phyloP scores from a whole-genome alignment of 1,140 invertebrate species.

The Hyposmocoma kahamanoa region DNA sequence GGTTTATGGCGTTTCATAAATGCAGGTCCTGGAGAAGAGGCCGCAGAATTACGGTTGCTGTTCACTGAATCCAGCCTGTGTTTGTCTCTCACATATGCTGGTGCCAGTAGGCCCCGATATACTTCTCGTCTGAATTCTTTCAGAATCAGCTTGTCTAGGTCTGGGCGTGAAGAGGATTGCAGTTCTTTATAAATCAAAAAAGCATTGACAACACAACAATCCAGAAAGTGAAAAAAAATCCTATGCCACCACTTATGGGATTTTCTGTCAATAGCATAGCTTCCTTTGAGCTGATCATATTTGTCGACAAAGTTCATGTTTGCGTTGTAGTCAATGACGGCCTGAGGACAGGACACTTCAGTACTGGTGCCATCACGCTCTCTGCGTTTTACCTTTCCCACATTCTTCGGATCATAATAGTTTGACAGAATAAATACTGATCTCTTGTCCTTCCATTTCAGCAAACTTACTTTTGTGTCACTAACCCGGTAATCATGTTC shows the following conservation, averaged over 20 bases:
- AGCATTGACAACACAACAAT: constrained; percentile 16
- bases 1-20: constrained; percentile 15
- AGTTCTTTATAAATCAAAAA: constrained; percentile 18
- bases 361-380: constrained; percentile 6
- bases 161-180: constrained; percentile 9
- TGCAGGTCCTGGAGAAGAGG: constrained; percentile 13
- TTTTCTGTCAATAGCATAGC: constrained; percentile 13
- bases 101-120: background rate
- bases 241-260: constrained; percentile 15
- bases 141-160: constrained; percentile 8
- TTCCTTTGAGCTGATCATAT: background rate
- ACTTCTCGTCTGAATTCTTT: constrained; percentile 11
- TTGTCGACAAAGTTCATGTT: constrained; percentile 15
- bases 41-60: constrained; percentile 8
- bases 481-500: constrained; percentile 12
- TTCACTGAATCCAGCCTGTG: background rate
- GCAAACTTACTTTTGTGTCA: constrained; percentile 2
- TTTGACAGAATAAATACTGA: constrained; percentile 15
- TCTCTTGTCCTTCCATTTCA: constrained; percentile 16
- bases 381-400: constrained; percentile 11
- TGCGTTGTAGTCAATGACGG: constrained; percentile 14
- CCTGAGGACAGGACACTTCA: constrained; percentile 9
- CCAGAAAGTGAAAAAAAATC: constrained; percentile 19
- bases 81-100: background rate
- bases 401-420: constrained; percentile 11